Conservation (phyloP, 2,797 vertebrate species). For the Botia almorhae region DNA sequence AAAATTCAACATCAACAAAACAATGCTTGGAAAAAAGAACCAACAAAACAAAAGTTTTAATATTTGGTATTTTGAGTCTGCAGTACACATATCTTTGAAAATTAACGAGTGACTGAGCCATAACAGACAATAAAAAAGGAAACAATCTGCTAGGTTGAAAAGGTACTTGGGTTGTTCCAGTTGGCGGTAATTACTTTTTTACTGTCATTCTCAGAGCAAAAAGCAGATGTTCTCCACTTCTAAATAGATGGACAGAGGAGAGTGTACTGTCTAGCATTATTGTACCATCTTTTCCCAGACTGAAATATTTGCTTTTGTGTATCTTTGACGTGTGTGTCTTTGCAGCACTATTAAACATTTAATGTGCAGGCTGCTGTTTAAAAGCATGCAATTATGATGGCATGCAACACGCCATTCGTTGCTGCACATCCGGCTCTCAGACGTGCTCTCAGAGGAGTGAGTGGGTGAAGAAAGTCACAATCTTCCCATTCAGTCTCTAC, state of each 20-base stretch:
- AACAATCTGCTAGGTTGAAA: conserved; percentile 23
- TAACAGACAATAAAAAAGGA: conserved; percentile 8
- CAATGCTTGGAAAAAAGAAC: neutral
- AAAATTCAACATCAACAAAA: neutral
- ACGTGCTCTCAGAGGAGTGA: neutral
- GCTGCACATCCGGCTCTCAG: neutral
- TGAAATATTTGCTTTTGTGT: neutral
- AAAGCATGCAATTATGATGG: neutral
- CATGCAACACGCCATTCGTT: neutral
- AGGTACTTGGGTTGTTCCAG: conserved; percentile 1
- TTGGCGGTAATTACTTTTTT: conserved; percentile 21
- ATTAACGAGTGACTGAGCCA: neutral
- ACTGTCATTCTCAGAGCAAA: conserved; percentile 9
- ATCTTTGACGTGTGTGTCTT: neutral
- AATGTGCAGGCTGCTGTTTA: neutral
- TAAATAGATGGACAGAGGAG: conserved; percentile 6
- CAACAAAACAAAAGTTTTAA: neutral
- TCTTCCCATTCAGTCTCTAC: neutral
- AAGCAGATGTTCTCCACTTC: conserved; percentile 22
- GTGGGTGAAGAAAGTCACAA: neutral
- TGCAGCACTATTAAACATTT: neutral
- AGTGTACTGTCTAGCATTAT: neutral
- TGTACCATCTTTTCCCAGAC: neutral
- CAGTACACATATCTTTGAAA: no score
- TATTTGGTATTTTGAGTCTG: no score